These are phyloP conservation scores for Rhynchomys soricoides DNA, from an alignment of 2,113 vertebrate species.

Conservation along the genomic window DNA sequence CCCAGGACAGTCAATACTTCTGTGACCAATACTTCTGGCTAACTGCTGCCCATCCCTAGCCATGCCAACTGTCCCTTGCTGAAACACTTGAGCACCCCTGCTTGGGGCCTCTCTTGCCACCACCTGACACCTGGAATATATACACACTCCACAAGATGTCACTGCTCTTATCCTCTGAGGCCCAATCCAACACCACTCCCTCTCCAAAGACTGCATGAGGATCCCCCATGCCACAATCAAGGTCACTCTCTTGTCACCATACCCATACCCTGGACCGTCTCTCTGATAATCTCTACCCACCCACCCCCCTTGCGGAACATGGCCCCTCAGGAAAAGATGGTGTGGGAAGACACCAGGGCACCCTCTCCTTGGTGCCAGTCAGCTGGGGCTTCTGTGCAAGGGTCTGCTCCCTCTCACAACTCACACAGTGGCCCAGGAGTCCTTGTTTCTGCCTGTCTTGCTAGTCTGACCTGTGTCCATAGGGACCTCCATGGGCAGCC, in stretches of 20 bases:
- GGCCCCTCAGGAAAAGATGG: neutral
- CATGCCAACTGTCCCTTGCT: neutral
- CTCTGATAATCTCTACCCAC: neutral
- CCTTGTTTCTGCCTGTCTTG: rapidly evolving
- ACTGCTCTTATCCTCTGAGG: neutral
- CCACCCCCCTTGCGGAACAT: neutral
- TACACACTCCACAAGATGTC: neutral
- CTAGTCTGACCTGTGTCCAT: neutral
- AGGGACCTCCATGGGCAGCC: neutral
- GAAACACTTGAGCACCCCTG: rapidly evolving
- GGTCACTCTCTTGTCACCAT: neutral
- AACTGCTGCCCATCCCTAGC: rapidly evolving
- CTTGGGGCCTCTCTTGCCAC: neutral
- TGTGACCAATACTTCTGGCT: neutral
- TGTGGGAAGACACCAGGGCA: neutral
- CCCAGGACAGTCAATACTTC: neutral
- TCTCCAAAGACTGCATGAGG: neutral
- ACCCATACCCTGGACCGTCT: rapidly evolving
- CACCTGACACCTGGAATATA: neutral
- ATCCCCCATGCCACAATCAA: neutral
- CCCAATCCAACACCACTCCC: rapidly evolving
- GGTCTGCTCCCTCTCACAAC: neutral
- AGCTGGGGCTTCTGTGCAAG: too few species aligned
- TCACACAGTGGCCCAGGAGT: neutral
- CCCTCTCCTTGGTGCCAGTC: neutral